phyloP scores from a whole-genome alignment of 1,140 invertebrate genomes.

The Monochamus saltuarius region DNA sequence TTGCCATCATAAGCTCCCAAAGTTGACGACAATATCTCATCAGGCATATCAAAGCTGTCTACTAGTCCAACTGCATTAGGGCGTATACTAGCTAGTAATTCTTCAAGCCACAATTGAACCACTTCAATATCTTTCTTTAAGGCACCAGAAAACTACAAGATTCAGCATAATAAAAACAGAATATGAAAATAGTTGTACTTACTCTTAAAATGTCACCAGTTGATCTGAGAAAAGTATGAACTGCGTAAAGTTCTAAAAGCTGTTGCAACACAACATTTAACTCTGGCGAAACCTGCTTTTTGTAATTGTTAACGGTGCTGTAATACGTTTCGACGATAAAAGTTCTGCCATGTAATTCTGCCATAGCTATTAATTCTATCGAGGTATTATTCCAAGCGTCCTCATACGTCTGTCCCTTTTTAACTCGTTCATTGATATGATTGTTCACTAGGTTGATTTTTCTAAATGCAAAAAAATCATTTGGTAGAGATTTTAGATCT shows the following conservation, averaged over 20 bases:
- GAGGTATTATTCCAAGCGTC: constrained; percentile 85
- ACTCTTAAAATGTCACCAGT: constrained; percentile 79
- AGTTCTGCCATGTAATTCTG: constrained; percentile 77
- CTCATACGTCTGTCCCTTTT: constrained; percentile 63
- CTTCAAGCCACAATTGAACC: constrained; percentile 68
- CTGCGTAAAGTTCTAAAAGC: constrained; percentile 75
- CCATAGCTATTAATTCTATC: constrained; percentile 74
- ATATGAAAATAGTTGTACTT: constrained; percentile 39
- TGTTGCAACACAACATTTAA: constrained; percentile 67
- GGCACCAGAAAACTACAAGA: constrained; percentile 67
- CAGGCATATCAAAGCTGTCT: constrained; percentile 86
- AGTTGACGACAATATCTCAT: constrained; percentile 78
- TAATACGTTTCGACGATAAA: constrained; percentile 71
- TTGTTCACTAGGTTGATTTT: constrained; percentile 67
- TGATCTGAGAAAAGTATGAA: constrained; percentile 72
- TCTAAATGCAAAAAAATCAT: no score
- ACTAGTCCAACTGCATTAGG: constrained; percentile 89
- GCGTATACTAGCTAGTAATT: constrained; percentile 68
- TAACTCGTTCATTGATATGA: constrained; percentile 66
- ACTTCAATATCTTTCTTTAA: constrained; percentile 62
- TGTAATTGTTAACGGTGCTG: constrained; percentile 55
- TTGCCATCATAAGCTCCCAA: constrained; percentile 88
- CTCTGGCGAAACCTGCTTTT: constrained; percentile 55
- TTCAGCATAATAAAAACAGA: neutral
- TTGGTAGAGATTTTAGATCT: no score